These are phyloP conservation scores for Nanorana parkeri DNA, from an alignment of 2,113 vertebrate genomes.

Conservation along the genomic window DNA sequence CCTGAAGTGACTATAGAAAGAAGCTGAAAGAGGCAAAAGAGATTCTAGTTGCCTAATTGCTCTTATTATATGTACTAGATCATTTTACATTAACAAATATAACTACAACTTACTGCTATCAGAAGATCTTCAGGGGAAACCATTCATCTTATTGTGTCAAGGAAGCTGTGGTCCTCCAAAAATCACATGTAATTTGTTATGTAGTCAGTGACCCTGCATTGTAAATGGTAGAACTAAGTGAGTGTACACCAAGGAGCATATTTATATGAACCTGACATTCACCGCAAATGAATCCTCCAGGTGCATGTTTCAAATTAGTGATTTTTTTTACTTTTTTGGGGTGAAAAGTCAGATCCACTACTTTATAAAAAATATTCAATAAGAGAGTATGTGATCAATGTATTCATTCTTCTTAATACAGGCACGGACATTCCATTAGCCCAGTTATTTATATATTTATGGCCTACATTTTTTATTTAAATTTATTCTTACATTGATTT, in stretches of 20 bases:
- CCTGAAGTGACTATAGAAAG: constrained; percentile 59
- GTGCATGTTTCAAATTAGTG: no score
- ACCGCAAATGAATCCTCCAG: no score
- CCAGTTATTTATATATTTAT: no score
- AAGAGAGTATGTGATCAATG: constrained; percentile 34
- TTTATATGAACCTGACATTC: no score
- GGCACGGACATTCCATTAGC: constrained; percentile 9
- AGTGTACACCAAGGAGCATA: constrained; percentile 44
- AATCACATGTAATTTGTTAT: constrained; percentile 25
- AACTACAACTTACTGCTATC: constrained; percentile 64
- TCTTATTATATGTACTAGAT: constrained; percentile 60
- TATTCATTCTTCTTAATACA: constrained; percentile 45
- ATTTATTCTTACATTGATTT: no score
- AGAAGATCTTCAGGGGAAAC: constrained; percentile 62
- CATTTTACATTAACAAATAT: constrained; percentile 57
- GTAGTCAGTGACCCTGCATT: constrained; percentile 55
- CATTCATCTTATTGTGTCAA: constrained; percentile 65
- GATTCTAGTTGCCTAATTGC: constrained; percentile 61
- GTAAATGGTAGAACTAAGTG: constrained; percentile 47
- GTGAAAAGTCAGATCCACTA: no score
- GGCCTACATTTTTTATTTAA: no score
- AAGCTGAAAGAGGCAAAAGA: constrained; percentile 67
- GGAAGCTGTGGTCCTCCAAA: constrained; percentile 57
- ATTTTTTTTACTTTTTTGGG: no score
- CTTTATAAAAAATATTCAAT: no score